Evolutionary conservation across 2,888 invertebrate species (phyloP).

Genomic region (Chaitophorus viminalis): DNA sequence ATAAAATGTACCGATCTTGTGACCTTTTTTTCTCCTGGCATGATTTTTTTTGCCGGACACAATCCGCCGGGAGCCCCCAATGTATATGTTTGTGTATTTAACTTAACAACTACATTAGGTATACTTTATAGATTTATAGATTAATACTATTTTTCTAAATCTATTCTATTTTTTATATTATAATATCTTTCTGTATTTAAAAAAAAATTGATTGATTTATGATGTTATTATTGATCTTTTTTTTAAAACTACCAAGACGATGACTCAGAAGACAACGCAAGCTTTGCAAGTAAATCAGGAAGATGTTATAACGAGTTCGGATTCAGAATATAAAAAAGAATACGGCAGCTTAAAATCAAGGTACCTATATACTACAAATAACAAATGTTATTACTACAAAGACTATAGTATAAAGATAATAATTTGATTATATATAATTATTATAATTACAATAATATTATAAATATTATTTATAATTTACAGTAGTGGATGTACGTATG

Average conservation of each 20-base stretch:
- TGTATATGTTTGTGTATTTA: too few relatives aligned
- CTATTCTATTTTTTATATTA: too few relatives aligned
- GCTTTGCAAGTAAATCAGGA: slow-evolving; percentile 36
- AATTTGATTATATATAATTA: too few relatives aligned
- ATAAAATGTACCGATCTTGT: too few relatives aligned
- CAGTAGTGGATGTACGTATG: slow-evolving; percentile 38
- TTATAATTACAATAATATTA: too few relatives aligned
- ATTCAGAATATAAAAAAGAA: slow-evolving; percentile 43
- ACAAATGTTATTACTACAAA: neutral
- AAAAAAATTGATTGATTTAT: neutral
- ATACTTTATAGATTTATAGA: too few relatives aligned
- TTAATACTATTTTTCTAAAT: too few relatives aligned
- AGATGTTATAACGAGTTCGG: slow-evolving; percentile 47
- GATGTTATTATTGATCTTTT: neutral
- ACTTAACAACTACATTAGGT: too few relatives aligned
- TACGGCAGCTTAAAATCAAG: slow-evolving; percentile 29
- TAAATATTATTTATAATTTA: slow-evolving; percentile 13
- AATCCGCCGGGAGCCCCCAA: too few relatives aligned
- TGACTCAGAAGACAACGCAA: slow-evolving; percentile 14
- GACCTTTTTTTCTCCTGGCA: too few relatives aligned
- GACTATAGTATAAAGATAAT: neutral
- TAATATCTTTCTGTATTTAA: neutral
- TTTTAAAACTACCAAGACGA: neutral
- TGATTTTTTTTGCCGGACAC: too few relatives aligned
- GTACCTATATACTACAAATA: neutral